A percentile compares a stretch with the other conserved stretches of the same genome.
phyloP scores from a whole-genome alignment of 2,888 invertebrate species.

The Norana najaformis region DNA sequence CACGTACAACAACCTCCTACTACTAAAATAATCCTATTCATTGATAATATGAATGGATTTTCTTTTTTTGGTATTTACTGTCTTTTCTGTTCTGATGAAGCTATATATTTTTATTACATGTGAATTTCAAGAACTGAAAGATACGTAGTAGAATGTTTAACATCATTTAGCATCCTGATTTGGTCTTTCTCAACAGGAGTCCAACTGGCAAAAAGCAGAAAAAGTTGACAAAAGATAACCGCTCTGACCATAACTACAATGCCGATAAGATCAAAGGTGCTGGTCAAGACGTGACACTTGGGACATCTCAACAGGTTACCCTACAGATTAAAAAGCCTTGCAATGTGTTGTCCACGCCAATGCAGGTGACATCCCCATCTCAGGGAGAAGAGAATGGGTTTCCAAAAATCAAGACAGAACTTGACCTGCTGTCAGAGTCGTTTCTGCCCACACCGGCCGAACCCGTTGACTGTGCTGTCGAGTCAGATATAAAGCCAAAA shows the following conservation, averaged over 20 bases:
- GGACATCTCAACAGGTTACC: neutral
- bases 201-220: neutral
- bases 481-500: neutral
- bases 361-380: neutral
- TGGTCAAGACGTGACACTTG: neutral
- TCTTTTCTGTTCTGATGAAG: too few species aligned
- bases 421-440: neutral
- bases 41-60: neutral
- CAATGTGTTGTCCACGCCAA: neutral
- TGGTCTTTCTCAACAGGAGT: neutral
- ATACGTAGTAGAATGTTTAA: neutral
- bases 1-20: neutral
- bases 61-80: neutral
- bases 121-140: neutral
- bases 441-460: neutral
- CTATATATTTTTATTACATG: neutral
- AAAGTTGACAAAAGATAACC: conserved; percentile 1
- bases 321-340: neutral
- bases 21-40: neutral
- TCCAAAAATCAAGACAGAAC: neutral
- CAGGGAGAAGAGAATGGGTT: neutral
- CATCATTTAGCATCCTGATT: neutral
- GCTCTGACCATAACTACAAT: conserved; percentile 13
- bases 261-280: neutral
- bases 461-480: neutral